These are phyloP conservation scores for Leucoma salicis DNA, from an alignment of 2,888 invertebrate species.

Conservation along the genomic window DNA sequence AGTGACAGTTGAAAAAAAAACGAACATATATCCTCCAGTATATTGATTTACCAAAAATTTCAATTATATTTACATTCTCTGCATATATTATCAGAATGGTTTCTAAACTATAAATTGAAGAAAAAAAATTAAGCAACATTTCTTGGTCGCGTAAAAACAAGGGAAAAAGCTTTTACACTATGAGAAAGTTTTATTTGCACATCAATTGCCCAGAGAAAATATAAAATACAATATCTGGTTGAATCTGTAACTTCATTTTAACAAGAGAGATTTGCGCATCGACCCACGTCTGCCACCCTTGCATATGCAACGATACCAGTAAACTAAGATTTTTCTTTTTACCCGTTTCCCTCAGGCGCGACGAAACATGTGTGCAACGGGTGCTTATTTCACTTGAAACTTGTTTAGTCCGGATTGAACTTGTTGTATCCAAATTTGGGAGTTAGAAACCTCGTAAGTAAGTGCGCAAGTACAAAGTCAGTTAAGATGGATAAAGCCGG, in stretches of 20 bases:
- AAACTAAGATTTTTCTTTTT: slow-evolving; percentile 58
- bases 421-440: slow-evolving; percentile 64
- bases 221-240: slow-evolving; percentile 69
- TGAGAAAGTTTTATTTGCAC: slow-evolving; percentile 54
- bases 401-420: slow-evolving; percentile 68
- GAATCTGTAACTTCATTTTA: slow-evolving; percentile 73
- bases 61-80: too few relatives aligned
- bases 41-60: too few relatives aligned
- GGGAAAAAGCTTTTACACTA: slow-evolving; percentile 51
- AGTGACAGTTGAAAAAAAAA: too few relatives aligned
- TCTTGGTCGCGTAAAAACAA: too few relatives aligned
- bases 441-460: slow-evolving; percentile 55
- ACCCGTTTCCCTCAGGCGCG: slow-evolving; percentile 56
- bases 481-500: slow-evolving; percentile 36
- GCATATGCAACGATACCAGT: slow-evolving; percentile 62
- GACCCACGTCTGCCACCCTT: slow-evolving; percentile 41
- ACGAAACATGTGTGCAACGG: slow-evolving; percentile 64
- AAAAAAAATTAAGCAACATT: too few relatives aligned
- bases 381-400: slow-evolving; percentile 70
- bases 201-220: slow-evolving; percentile 60
- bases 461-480: slow-evolving; percentile 41
- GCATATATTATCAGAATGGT: too few relatives aligned
- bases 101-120: too few relatives aligned
- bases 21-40: too few relatives aligned
- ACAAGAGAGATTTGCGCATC: slow-evolving; percentile 63